Evolutionary conservation across 30 jellyfish, hydroid and myxozoan species (phyloP).

Genomic region (Calvadosia cruxmelitensis): DNA sequence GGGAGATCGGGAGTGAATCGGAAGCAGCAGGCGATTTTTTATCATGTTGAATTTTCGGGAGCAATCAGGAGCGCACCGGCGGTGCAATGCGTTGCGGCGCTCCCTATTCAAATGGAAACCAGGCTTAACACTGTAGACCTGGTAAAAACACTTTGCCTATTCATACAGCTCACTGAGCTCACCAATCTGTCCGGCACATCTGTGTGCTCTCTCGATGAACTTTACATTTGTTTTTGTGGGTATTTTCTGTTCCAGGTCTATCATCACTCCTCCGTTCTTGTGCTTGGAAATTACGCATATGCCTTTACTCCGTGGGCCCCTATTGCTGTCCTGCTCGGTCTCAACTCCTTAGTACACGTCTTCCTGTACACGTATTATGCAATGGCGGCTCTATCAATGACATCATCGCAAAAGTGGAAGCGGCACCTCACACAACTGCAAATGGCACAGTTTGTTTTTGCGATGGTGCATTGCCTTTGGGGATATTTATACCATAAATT

Average conservation of each 20-base stretch:
- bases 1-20: no score
- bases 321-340: conserved; percentile 44
- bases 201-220: no score
- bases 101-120: no score
- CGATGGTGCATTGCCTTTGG: conserved; percentile 25
- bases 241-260: conserved; percentile 41
- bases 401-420: conserved; percentile 38
- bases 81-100: no score
- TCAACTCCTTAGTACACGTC: conserved; percentile 75
- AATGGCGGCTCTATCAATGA: conserved; percentile 23
- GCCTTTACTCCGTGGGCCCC: conserved; percentile 64
- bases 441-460: conserved; percentile 54
- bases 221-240: no score
- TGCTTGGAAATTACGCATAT: conserved; percentile 63
- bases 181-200: no score
- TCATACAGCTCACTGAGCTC: no score
- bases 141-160: no score
- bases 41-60: no score
- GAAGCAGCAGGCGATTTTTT: no score
- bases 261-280: conserved; percentile 64
- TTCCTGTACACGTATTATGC: conserved; percentile 64
- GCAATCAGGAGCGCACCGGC: no score
- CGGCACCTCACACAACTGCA: conserved; percentile 64
- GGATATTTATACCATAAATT: conserved; percentile 71
- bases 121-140: no score